These are phyloP conservation scores for Delphinus delphis DNA, from an alignment of 2,113 vertebrate genomes.

Conservation along the genomic window DNA sequence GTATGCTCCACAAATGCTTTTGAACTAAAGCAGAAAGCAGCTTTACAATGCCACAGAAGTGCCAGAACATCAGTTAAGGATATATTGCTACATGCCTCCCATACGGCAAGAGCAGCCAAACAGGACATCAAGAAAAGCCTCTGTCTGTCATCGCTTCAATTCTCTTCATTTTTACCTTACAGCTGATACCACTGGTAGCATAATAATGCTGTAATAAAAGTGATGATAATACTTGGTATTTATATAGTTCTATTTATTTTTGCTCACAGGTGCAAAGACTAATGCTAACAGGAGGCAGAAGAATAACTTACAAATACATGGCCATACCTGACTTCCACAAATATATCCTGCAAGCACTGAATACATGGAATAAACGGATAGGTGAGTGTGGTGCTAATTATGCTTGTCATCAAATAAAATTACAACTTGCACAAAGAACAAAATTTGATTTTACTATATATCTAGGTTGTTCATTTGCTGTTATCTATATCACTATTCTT, in stretches of 20 bases:
- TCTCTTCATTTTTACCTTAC: constrained; percentile 29
- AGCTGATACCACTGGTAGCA: background rate
- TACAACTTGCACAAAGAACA: constrained; percentile 13
- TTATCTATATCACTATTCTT: background rate
- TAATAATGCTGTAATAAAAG: constrained; percentile 36
- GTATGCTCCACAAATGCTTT: background rate
- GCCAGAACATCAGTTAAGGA: background rate
- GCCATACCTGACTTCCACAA: background rate
- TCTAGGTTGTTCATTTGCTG: background rate
- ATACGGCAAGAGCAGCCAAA: background rate
- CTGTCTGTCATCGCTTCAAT: background rate
- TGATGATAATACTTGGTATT: constrained; percentile 38
- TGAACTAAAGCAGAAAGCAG: background rate
- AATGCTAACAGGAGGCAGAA: constrained; percentile 61
- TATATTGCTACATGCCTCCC: background rate
- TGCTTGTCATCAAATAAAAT: constrained; percentile 22
- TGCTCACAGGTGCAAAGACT: constrained; percentile 63
- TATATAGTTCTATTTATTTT: constrained; percentile 58
- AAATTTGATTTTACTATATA: constrained; percentile 14
- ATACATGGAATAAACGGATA: background rate
- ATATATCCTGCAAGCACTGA: constrained; percentile 36
- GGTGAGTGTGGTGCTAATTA: background rate
- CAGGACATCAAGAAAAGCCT: background rate
- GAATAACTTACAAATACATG: constrained; percentile 49
- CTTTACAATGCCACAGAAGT: background rate